Base-by-base conservation (phyloP, 2,113 vertebrate species). In the Stegastes partitus region DNA sequence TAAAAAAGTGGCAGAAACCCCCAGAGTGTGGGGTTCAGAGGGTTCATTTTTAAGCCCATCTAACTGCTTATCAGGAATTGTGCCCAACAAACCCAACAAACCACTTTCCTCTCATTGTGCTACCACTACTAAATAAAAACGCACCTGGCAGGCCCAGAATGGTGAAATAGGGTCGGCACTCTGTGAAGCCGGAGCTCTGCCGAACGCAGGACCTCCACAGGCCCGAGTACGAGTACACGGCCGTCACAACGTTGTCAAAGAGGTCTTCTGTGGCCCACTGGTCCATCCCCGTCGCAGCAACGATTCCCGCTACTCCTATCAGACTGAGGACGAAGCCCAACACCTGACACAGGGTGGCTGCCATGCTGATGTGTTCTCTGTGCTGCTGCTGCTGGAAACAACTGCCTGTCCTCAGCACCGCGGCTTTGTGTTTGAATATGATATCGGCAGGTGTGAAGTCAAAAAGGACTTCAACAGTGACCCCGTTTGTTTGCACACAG, bases 61-160 rank as follows among this genome's bases (percentile, higher is more conserved):
- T 19, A 67, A 54, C 37, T 18, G 6, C 42, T 42, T 42, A 42
- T 42, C 14, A 42, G 14, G 3, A 42, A 42, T 3, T 34, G 31
- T 1, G 2, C 6, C 31, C 31, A 34, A 34, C 8, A 9, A 34
- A 34, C 10, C 8, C 31, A 42, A 3, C 4, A 4, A 42, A 3
- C 12, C 3, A 18, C 9, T 1, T 42, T 42, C 39, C 11, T n/a
- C 6, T 9, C 47, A 49, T 49, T 49, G 39, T 42, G 39, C 14
- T 12, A 34, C 6, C 31, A 42, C 1, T 42, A 53, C 44, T 11
- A 42, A 11, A 16, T 12, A 1, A 51, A 50, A 31, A 0, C 37
- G 0, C 95, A 98, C 97, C 96, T 96, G 97, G 97, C 71, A 98
- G 92, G 26, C 97, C 97, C 73, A 98, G 93, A 65, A 98, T 94